Evolutionary conservation across 1,140 invertebrate genomes (phyloP).

Genomic region (Babylonia areolata): DNA sequence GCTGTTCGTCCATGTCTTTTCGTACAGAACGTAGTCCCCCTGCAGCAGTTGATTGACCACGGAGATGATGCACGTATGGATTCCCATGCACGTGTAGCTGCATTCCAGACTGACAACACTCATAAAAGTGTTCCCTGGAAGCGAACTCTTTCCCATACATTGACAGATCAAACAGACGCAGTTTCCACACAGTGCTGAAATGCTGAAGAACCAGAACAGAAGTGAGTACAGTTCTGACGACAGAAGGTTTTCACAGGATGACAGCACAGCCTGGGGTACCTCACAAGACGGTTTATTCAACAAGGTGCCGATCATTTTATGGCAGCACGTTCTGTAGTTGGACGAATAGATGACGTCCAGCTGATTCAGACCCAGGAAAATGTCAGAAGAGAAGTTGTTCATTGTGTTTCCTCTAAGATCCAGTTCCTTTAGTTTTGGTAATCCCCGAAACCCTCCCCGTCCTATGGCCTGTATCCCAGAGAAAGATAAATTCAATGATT

Average conservation of each 20-base stretch:
- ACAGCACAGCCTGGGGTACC: not conserved
- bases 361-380: not conserved
- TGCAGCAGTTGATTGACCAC: conserved; percentile 5
- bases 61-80: conserved; percentile 28
- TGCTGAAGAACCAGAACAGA: conserved; percentile 46
- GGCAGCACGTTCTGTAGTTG: not conserved
- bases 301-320: not conserved
- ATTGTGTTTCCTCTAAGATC: not conserved
- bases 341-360: not conserved
- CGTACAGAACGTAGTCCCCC: conserved; percentile 40
- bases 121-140: conserved; percentile 25
- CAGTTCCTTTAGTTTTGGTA: not conserved
- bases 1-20: conserved; percentile 41
- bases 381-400: not conserved
- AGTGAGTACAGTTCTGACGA: conserved; percentile 38
- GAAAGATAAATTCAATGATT: not conserved
- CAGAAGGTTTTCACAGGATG: conserved; percentile 54
- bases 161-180: conserved; percentile 26
- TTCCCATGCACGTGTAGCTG: conserved; percentile 35
- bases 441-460: not conserved
- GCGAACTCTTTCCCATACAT: not conserved
- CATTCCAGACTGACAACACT: conserved; percentile 48
- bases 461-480: not conserved
- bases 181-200: conserved; percentile 51
- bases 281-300: not conserved